These are phyloP conservation scores for Pogona vitticeps DNA, from an alignment of 2,113 vertebrate species.

Conservation along the genomic window DNA sequence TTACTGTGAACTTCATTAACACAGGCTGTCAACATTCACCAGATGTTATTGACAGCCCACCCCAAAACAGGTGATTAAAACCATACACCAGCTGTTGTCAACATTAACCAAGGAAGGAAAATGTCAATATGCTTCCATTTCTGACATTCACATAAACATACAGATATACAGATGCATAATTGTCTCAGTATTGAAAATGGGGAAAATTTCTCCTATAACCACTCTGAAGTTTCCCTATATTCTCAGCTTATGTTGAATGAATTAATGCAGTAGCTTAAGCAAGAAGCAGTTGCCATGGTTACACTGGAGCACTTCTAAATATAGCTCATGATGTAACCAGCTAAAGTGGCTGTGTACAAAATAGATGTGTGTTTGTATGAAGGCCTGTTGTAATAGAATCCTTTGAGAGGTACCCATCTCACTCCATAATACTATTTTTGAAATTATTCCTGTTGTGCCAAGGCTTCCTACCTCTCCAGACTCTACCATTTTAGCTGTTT, in stretches of 20 bases:
- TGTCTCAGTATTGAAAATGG: slow-evolving; percentile 1
- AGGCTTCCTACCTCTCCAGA: slow-evolving; percentile 46
- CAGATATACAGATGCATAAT: not conserved
- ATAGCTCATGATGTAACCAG: slow-evolving; percentile 71
- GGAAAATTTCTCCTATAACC: slow-evolving; percentile 50
- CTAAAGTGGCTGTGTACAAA: slow-evolving; percentile 56
- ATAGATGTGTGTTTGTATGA: slow-evolving; percentile 49
- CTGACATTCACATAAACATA: not conserved
- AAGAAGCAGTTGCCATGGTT: slow-evolving; percentile 73
- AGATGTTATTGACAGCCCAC: not conserved
- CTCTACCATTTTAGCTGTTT: slow-evolving; percentile 4
- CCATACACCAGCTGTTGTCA: not conserved
- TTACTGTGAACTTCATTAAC: not conserved
- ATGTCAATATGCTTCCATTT: not conserved
- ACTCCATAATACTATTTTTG: slow-evolving; percentile 42
- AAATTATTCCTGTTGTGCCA: slow-evolving; percentile 49
- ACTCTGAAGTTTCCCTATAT: slow-evolving; percentile 62
- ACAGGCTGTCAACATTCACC: slow-evolving; percentile 9
- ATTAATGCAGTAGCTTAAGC: slow-evolving; percentile 63
- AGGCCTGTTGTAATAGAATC: slow-evolving; percentile 44
- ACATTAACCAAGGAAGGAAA: not conserved
- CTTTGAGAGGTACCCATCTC: slow-evolving; percentile 43
- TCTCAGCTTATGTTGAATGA: slow-evolving; percentile 62
- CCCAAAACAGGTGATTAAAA: not conserved
- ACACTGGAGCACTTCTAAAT: slow-evolving; percentile 69